These are phyloP conservation scores for Proteles cristata DNA, from an alignment of 2,113 vertebrate species.

Conservation along the genomic window DNA sequence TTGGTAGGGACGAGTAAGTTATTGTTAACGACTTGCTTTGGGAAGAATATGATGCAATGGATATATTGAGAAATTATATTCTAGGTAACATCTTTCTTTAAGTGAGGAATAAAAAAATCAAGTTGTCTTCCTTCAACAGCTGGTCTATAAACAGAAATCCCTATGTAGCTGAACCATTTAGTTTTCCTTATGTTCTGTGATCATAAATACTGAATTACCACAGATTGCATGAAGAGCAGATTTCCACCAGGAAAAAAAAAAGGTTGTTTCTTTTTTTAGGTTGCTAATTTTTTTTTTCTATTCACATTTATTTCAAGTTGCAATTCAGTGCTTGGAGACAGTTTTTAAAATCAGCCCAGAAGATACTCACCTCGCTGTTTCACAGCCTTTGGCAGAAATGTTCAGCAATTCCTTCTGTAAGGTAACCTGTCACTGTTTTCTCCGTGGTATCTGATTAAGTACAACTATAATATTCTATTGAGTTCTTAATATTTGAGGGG, in stretches of 20 bases:
- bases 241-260: slow-evolving; percentile 25
- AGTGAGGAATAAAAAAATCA: slow-evolving; percentile 51
- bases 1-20: background rate
- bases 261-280: slow-evolving; percentile 32
- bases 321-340: slow-evolving; percentile 98
- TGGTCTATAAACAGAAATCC: slow-evolving; percentile 70
- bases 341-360: slow-evolving; percentile 96
- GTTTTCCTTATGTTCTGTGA: slow-evolving; percentile 67
- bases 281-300: slow-evolving; percentile 45
- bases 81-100: slow-evolving; percentile 59
- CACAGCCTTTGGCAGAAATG: slow-evolving; percentile 94
- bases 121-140: slow-evolving; percentile 43
- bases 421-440: slow-evolving; percentile 85
- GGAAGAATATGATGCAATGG: slow-evolving; percentile 13
- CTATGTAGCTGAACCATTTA: slow-evolving; percentile 49
- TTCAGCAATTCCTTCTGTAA: slow-evolving; percentile 94
- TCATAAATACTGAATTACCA: slow-evolving; percentile 59
- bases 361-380: slow-evolving; percentile 93
- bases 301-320: slow-evolving; percentile 88
- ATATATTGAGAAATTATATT: slow-evolving; percentile 50
- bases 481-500: background rate
- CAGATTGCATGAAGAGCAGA: slow-evolving; percentile 29
- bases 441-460: background rate
- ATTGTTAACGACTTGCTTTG: slow-evolving; percentile 4
- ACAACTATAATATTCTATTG: background rate